Evolutionary conservation across 1,140 invertebrate species (phyloP), one percentile per base, ranked within the genome.

Genomic region (Tribolium castaneum): DNA sequence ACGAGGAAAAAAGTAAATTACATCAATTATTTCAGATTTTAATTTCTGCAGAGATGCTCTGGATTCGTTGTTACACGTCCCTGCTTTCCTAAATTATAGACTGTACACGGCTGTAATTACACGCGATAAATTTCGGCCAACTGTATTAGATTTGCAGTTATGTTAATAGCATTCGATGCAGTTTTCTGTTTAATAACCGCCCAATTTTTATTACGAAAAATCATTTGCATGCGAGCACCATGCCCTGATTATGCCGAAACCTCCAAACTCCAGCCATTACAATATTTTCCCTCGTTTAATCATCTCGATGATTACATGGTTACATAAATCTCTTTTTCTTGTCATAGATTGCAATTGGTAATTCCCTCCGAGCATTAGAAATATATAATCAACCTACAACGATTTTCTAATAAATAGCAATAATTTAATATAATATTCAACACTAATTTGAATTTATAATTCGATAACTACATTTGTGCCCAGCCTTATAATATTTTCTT

Each of bases 41-140:
- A 35, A 66, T 66, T 66, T 66, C 59, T 66, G 59, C 59, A 22
- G n/a, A 66, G 30, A 66, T 66, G 59, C 22, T 66, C 30, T 13
- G 71, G 52, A 73, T 54, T 73, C 19, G 71, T 50, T 52, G 70
- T 73, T 73, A 73, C 71, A 73, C 71, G 71, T 73, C 71, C 71
- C 49, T 73, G 71, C 71, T 35, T 73, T 54, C 52, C 71, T 54
- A 73, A 73, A 73, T 73, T 73, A 73, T 52, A 73, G 49, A 54
- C 49, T 73, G 6, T 54, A 52, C 70, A 10, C 10, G 49, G 45
- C 10, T 54, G 49, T 73, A 73, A 73, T 73, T 73, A 73, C 34
- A 52, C 13, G 25, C 49, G 52, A 73, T 73, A 73, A 73, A 73
- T 73, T 73, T 73, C 50, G 71, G 71, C 71, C 71, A 52, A 73